Base-by-base conservation (phyloP, 2,888 invertebrate species). In the Drosophila mulleri region DNA sequence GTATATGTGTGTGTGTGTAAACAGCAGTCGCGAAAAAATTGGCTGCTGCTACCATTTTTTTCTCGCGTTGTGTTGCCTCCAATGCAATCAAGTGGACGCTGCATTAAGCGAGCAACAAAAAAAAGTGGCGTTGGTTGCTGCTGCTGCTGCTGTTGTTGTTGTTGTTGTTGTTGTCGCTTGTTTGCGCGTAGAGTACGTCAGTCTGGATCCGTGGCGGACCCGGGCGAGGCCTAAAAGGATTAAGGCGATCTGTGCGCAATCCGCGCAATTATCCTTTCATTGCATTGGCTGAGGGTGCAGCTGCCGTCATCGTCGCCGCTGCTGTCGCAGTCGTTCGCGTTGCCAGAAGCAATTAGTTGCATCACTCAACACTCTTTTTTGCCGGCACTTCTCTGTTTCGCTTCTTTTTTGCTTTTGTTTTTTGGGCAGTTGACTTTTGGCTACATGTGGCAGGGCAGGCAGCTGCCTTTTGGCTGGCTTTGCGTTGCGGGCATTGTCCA, bases 191-290 rank as follows among this genome's bases (percentile, higher is more conserved):
- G 52, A 66, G 66, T 61, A 67, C 56, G 23, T 52, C 67, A 37
- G 59, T 47, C 58, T 44, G 69, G 65, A 62, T 58, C 63, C 75
- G 48, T 72, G 80, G 59, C 72, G 78, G 32, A 32, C 18, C 48
- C 48, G 29, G 56, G 68, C 45, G 58, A 61, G 80, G 83, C 82
- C 86, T 89, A 89, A 89, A 89, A 85, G 90, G 89, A 89, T 89
- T 89, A 90, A 89, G 90, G 89, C 90, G 88, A 90, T 89, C 89
- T 89, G 89, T 80, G 90, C 78, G 89, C 89, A 88, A 88, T 89
- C 86, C 89, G 86, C 83, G 83, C 86, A 87, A 84, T 88, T 90
- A 89, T 89, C 90, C 90, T 83, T 87, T 89, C 85, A 89, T 75
- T 76, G 81, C 67, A 78, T 80, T 78, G 77, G 64, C 54, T 75